Evolutionary conservation across 53 echinoderm and acorn worm species (phyloP).

Genomic region (Temnopleurus reevesii): DNA sequence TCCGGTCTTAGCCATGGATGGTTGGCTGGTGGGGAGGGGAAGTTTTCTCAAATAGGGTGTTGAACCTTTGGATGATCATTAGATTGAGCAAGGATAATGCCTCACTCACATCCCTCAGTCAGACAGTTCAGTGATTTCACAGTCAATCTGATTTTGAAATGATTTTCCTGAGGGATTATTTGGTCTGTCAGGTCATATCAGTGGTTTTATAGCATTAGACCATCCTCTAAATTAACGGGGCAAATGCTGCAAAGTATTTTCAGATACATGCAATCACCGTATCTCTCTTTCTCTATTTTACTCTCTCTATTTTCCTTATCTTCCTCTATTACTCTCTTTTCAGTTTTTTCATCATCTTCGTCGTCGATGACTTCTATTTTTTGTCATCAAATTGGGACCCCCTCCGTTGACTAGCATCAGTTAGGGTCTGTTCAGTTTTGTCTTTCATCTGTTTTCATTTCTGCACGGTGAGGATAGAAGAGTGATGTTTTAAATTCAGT

Average conservation of each 20-base stretch:
- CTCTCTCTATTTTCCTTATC: no score
- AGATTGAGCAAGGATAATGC: constrained; percentile 38
- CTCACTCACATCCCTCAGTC: neutral
- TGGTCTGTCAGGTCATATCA: constrained; percentile 49
- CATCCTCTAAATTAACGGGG: constrained; percentile 34
- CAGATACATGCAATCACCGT: neutral
- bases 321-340: no score
- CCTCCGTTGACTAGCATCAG: neutral
- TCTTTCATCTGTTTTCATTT: constrained; percentile 24
- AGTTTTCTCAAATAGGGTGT: constrained; percentile 34
- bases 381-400: neutral
- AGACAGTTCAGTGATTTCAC: constrained; percentile 27
- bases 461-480: neutral
- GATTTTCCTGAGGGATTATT: constrained; percentile 58
- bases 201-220: constrained; percentile 42
- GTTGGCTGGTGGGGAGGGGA: neutral
- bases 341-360: neutral
- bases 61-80: constrained; percentile 40
- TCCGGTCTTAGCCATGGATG: neutral
- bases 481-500: constrained; percentile 31
- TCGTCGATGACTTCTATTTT: neutral
- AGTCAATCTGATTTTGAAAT: constrained; percentile 57
- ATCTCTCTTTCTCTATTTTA: no score
- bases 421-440: neutral
- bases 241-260: constrained; percentile 52